phyloP scores from a whole-genome alignment of 2,888 invertebrate genomes.

The Sarcophaga rosellei region DNA sequence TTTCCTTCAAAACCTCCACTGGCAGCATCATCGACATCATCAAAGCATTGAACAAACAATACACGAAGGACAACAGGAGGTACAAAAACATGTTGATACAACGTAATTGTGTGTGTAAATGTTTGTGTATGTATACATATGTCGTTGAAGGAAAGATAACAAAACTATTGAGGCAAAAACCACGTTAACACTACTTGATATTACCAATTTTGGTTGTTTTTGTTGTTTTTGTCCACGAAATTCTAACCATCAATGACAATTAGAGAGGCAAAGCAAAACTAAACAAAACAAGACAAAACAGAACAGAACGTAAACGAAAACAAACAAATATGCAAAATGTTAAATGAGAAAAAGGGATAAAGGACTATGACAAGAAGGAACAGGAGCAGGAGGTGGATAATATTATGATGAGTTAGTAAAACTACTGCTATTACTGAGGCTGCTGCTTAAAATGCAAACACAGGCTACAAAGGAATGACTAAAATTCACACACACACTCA shows the following conservation, averaged over 20 bases:
- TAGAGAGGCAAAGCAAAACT: constrained; percentile 21
- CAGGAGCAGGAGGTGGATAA: constrained; percentile 2
- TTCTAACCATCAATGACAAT: constrained; percentile 63
- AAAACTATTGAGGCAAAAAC: constrained; percentile 25
- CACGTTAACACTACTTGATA: constrained; percentile 39
- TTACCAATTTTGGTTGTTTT: constrained; percentile 52
- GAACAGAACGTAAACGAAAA: neutral
- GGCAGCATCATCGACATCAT: neutral
- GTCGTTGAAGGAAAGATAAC: neutral
- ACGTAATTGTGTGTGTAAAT: neutral
- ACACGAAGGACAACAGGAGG: neutral
- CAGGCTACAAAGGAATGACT: neutral
- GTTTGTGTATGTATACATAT: neutral
- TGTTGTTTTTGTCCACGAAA: constrained; percentile 51
- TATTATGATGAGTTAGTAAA: constrained; percentile 47
- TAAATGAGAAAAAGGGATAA: neutral
- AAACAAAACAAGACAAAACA: neutral
- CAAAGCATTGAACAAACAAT: neutral
- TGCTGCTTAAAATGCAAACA: neutral
- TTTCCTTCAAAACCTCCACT: neutral
- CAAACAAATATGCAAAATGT: neutral
- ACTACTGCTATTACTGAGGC: constrained; percentile 23
- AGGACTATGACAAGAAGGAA: neutral
- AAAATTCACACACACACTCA: neutral
- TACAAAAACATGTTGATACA: neutral